These are phyloP conservation scores for Camponotus fellah DNA, from an alignment of 2,888 invertebrate genomes.

Conservation along the genomic window DNA sequence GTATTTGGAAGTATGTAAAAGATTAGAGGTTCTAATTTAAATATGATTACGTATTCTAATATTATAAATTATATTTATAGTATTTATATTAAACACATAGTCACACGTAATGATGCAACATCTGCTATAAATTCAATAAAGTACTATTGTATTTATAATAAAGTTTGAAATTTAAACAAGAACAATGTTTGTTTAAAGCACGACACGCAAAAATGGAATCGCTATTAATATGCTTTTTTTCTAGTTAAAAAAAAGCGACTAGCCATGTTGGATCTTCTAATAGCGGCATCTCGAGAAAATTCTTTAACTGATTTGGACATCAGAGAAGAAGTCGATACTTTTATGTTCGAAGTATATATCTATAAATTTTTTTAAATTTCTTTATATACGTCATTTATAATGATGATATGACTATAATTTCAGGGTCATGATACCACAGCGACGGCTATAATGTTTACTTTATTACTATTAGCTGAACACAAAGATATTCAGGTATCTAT, in stretches of 20 bases:
- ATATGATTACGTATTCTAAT: not conserved
- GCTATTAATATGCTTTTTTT: not conserved
- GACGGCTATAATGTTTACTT: too few species aligned
- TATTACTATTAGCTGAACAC: too few species aligned
- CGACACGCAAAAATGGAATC: not conserved
- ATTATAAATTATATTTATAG: not conserved
- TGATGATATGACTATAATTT: too few species aligned
- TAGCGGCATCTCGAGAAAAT: slow-evolving; percentile 73
- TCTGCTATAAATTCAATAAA: not conserved
- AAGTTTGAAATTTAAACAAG: not conserved
- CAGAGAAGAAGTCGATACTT: slow-evolving; percentile 78
- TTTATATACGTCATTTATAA: too few species aligned
- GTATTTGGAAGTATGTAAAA: slow-evolving; percentile 37
- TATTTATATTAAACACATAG: not conserved
- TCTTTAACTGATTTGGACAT: slow-evolving; percentile 79
- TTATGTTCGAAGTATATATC: slow-evolving; percentile 63
- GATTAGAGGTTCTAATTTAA: not conserved
- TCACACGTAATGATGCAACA: not conserved
- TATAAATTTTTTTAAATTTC: not conserved
- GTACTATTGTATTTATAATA: not conserved
- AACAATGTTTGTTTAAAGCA: not conserved
- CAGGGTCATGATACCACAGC: too few species aligned
- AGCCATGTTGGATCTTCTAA: slow-evolving; percentile 76
- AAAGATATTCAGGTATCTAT: too few species aligned
- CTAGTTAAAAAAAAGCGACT: slow-evolving; percentile 52